Evolutionary conservation across 2,797 vertebrate genomes (phyloP), one percentile per base, ranked within the genome.

Genomic region (Hydrocynus forskahlii): DNA sequence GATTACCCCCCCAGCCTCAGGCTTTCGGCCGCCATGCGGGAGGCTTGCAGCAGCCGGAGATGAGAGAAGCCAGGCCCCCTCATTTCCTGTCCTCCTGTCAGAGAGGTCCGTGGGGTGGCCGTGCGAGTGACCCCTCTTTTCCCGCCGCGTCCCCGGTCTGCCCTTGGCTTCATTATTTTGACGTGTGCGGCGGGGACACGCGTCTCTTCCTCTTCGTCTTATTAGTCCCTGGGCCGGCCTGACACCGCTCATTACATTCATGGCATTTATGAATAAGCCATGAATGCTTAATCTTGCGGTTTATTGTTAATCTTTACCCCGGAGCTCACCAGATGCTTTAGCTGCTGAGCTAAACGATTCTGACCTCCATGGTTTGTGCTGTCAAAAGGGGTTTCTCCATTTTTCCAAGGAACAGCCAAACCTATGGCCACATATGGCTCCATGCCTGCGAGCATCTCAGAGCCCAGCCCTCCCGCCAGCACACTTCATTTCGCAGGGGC

Each of bases 81-180:
- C 86, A 79, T 86, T 84, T 84, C 88, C 87, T 90, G 88, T 87
- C 86, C 88, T 86, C 87, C 91, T 92, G 91, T 92, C 92, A 91
- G 86, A 85, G 14, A 85, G 89, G 91, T 90, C 91, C 21, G 5
- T 17, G 48, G 55, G 89, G 89, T 88, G 81, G 85, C 88, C 92
- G 3, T 86, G 85, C 40, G 25, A 29, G 21, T 79, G 45, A 72
- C 66, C 55, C 43, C 19, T 59, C 17, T 54, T 43, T n/a, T 8
- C 60, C 68, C 5, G 0, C 10, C 63, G 16, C 35, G 17, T 66
- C 63, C 63, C 63, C 63, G 19, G 63, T 9, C n/a, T 57, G 70
- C 25, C 69, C 76, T 35, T 62, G n/a, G 23, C 21, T 38, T 59
- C 21, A 57, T 75, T 76, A 75, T 75, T 83, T 75, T 48, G 48